These are phyloP conservation scores for Catharus ustulatus DNA, from an alignment of 2,797 vertebrate genomes.

Conservation along the genomic window DNA sequence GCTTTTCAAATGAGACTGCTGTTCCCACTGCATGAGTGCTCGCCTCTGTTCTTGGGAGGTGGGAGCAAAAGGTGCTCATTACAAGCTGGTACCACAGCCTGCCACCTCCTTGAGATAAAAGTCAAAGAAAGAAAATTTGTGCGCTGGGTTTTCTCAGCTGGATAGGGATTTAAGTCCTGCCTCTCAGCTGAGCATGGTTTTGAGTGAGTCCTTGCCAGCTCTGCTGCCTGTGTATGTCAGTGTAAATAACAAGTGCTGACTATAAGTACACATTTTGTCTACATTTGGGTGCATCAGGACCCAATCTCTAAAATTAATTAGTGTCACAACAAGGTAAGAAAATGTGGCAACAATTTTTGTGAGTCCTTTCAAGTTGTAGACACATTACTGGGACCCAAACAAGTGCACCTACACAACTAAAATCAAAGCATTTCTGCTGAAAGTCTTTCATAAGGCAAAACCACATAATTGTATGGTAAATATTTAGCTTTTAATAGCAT, in stretches of 20 bases:
- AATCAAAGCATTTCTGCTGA: background rate
- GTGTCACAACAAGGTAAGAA: background rate
- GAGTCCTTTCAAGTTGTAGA: background rate
- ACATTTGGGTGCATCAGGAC: background rate
- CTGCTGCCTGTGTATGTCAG: background rate
- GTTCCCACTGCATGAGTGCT: background rate
- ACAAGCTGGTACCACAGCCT: background rate
- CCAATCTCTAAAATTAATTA: background rate
- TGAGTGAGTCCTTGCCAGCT: background rate
- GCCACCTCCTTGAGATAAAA: background rate
- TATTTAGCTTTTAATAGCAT: constrained; percentile 41
- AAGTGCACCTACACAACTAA: background rate
- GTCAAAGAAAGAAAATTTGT: background rate
- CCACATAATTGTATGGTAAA: background rate
- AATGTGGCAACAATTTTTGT: background rate
- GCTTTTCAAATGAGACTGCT: background rate
- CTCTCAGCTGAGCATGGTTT: background rate
- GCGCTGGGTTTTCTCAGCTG: background rate
- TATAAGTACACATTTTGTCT: background rate
- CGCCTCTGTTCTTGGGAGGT: background rate
- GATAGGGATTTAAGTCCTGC: background rate
- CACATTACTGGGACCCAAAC: background rate
- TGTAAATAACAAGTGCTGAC: background rate
- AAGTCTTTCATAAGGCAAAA: background rate
- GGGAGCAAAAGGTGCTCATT: background rate